phyloP scores from a whole-genome alignment of 1,140 invertebrate species.

The Lordiphosa clarofinis region DNA sequence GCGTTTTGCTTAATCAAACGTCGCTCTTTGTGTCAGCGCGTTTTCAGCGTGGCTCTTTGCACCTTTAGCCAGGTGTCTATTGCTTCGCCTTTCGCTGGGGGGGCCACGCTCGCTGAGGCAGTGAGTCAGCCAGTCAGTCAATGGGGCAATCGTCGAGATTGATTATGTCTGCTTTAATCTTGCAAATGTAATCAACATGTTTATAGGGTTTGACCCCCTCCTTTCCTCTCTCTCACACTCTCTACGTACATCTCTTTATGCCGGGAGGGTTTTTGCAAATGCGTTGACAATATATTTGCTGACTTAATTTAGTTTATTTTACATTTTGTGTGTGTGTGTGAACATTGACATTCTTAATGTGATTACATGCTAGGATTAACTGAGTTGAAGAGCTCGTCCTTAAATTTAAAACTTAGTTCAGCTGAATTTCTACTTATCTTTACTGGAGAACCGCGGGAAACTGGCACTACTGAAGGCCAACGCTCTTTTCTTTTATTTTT shows the following conservation, averaged over 20 bases:
- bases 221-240: not conserved
- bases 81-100: conserved; percentile 11
- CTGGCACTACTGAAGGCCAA: too few relatives aligned
- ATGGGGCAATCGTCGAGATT: conserved; percentile 53
- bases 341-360: conserved; percentile 9
- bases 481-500: too few relatives aligned
- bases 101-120: conserved; percentile 20
- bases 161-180: conserved; percentile 59
- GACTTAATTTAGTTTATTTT: conserved; percentile 29
- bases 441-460: too few relatives aligned
- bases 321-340: conserved; percentile 2
- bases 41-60: conserved; percentile 40
- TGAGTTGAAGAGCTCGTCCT: not conserved
- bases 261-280: conserved; percentile 1
- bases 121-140: conserved; percentile 22
- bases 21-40: conserved; percentile 64
- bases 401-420: too few relatives aligned
- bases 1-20: conserved; percentile 64
- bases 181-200: conserved; percentile 52
- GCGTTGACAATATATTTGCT: conserved; percentile 32
- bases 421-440: too few relatives aligned
- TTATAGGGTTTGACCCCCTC: conserved; percentile 13
- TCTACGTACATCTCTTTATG: not conserved
- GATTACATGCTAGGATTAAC: conserved; percentile 4
- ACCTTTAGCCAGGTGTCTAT: conserved; percentile 30